Evolutionary conservation across 2,113 vertebrate species (phyloP).

Genomic region (Panurus biarmicus): DNA sequence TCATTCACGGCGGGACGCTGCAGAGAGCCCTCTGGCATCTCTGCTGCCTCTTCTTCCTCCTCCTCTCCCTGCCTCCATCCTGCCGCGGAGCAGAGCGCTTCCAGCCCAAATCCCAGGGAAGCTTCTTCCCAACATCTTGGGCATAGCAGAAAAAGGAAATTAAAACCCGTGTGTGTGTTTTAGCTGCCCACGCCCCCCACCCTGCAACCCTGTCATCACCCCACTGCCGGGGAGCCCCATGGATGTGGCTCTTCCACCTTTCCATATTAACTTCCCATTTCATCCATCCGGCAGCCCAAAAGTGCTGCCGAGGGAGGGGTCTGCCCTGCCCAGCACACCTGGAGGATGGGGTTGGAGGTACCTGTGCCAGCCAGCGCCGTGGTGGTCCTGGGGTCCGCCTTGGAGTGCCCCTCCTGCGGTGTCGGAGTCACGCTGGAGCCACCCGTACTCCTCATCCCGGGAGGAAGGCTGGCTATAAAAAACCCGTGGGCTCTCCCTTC

Average conservation of each 20-base stretch:
- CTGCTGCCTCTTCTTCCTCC: background rate
- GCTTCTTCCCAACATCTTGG: background rate
- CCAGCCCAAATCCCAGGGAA: background rate
- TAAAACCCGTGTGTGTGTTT: accelerated
- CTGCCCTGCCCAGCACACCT: background rate
- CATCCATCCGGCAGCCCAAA: accelerated
- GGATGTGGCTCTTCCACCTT: background rate
- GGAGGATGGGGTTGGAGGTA: background rate
- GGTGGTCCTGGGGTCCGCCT: background rate
- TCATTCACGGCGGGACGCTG: background rate
- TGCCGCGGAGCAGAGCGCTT: accelerated
- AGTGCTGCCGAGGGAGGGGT: accelerated
- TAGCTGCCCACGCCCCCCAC: accelerated
- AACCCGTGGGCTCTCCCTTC: background rate
- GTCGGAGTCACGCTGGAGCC: background rate
- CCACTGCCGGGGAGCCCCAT: accelerated
- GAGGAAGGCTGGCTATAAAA: constrained; percentile 3
- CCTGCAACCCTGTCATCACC: background rate
- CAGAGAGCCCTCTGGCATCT: background rate
- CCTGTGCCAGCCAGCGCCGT: accelerated
- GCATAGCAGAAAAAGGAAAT: background rate
- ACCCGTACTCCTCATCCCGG: background rate
- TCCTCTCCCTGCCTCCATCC: background rate
- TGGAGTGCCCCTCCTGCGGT: accelerated
- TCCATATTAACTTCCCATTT: accelerated